These are phyloP conservation scores for Hirtodrosophila duncani DNA, from an alignment of 2,888 invertebrate genomes.

Conservation along the genomic window DNA sequence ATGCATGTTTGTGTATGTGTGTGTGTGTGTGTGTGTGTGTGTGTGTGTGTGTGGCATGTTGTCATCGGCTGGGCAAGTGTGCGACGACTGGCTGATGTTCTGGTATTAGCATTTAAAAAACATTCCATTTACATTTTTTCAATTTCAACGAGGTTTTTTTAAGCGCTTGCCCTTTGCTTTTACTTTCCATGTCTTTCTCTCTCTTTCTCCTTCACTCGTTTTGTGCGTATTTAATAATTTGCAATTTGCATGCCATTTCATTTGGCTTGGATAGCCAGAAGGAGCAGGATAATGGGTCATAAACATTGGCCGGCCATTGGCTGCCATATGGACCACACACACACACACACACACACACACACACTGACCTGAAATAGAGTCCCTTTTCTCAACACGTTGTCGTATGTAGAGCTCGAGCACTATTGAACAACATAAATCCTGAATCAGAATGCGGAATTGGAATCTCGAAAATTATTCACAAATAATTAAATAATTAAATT, in stretches of 20 bases:
- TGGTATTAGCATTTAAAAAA: conserved; percentile 61
- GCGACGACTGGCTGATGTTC: conserved; percentile 17
- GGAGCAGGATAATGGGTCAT: neutral
- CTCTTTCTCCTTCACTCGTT: no score
- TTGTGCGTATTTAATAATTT: conserved; percentile 58
- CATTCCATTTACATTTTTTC: conserved; percentile 69
- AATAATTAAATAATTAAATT: no score
- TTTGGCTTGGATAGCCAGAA: conserved; percentile 2
- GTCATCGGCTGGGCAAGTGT: conserved; percentile 14
- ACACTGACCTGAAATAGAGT: neutral
- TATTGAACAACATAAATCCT: no score
- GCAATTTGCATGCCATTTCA: conserved; percentile 58
- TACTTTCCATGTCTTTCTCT: no score
- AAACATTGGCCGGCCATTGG: conserved; percentile 13
- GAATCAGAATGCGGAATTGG: no score
- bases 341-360: no score
- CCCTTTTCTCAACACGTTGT: no score
- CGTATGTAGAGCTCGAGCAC: no score
- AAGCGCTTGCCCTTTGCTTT: no score
- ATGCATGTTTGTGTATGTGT: neutral
- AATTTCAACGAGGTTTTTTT: conserved; percentile 57
- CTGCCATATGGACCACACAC: conserved; percentile 28
- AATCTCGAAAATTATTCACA: no score
- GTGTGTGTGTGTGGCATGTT: conserved; percentile 3
- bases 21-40: conserved; percentile 1